Base-by-base conservation (phyloP, 2,888 invertebrate genomes). In the Ctena decussata region DNA sequence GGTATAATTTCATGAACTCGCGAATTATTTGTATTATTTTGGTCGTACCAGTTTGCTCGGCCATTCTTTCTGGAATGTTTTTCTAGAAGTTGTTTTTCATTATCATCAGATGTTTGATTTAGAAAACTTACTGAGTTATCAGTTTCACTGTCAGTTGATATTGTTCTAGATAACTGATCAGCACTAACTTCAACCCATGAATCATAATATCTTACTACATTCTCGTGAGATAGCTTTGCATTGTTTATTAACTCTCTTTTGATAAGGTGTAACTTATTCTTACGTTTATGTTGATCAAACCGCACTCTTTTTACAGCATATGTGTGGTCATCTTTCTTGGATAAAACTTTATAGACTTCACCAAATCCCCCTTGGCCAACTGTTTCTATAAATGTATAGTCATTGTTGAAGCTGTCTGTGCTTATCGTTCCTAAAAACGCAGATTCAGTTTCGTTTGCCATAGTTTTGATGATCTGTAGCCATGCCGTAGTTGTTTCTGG, bases 211-310 rank as follows among this genome's bases (percentile, higher is more conserved):
- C 65, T 65, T 5, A 65, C 65, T 1, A 65, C 35, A 24, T 65
- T 65, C 8, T 65, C 65, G 21, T 65, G 65, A 2, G 65, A 65
- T 0, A 65, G 65, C 35, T 35, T 65, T 1, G 65, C 65, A n/a
- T 65, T 65, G 24, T 65, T 35, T 35, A 65, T 65, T 11, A 65
- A 18, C 18, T 65, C 65, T 65, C 65, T 65, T 65, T 65, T 65
- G 0, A 65, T 35, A 21, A 65, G 21, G 35, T 32, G 32, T 35
- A 35, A 32, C 1, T 32, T 12, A 1, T 65, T 35, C 65, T 65
- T 65, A 32, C 6, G 32, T 18, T 35, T 65, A 21, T 65, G 65
- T 18, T 65, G 11, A 35, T 65, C 65, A 35, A 65, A 35, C 2
- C 65, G 65, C 21, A 65, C 18, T 35, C 24, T 65, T 35, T 65